Base-by-base conservation (phyloP, 2,888 invertebrate genomes). In the Cenopis cana region DNA sequence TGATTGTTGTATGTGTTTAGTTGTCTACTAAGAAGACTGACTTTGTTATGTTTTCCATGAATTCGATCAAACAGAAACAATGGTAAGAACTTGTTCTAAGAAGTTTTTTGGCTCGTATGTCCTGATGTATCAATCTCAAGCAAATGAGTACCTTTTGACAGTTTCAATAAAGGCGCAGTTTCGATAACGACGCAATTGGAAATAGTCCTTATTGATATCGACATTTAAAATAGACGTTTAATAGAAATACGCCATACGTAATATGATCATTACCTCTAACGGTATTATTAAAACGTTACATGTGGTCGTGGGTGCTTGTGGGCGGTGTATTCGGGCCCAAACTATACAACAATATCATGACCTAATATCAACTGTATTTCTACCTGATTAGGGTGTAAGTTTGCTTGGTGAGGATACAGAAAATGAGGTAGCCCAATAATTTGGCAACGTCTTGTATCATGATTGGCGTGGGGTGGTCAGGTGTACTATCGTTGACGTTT, bases 251-350 rank as follows among this genome's bases (percentile, higher is more conserved):
- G 56, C 36, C 17, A 56, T 5, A 17, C 17, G 36, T 36, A 56
- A 56, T 56, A n/a, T 9, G 33, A 56, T 17, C 33, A 17, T 56
- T 36, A 56, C 56, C 56, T 56, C 56, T 56, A 56, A 56, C 56
- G 56, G 56, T n/a, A 56, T 56, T 56, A 56, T 56, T 56, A 56
- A 56, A 56, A 56, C 56, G 56, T 56, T 56, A 55, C 36, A 56
- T 56, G 17, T 56, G 46, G 46, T 46, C n/a, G 46, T 46, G 56
- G 56, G 56, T 36, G 56, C 36, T 17, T 11, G 56, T 56, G 56
- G 56, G 56, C 33, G 56, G n/a, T 2, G 5, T 36, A 50, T 18
- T n/a, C 14, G 17, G 33, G 9, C 56, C 56, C n/a, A 56, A 56
- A 56, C 56, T n/a, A 36, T 56, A 46, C 46, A 24, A n/a, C 1